These are phyloP conservation scores for Nasonia longicornis DNA, from an alignment of 1,140 invertebrate genomes.

Conservation along the genomic window DNA sequence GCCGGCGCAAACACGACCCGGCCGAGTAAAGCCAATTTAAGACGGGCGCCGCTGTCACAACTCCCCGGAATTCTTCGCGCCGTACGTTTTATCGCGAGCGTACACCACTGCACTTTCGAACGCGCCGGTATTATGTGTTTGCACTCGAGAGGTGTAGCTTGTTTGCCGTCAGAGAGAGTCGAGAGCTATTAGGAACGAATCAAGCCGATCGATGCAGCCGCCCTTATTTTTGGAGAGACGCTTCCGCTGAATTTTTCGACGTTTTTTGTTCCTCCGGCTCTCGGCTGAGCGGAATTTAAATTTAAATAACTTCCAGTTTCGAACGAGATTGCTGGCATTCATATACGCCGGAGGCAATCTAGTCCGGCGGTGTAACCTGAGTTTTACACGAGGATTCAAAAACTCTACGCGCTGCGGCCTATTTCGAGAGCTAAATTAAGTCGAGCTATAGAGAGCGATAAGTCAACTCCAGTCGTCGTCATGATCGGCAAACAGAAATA, in stretches of 20 bases:
- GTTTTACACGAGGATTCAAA: neutral
- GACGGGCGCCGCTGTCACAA: neutral
- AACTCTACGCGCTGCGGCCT: neutral
- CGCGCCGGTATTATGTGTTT: neutral
- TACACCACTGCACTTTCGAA: neutral
- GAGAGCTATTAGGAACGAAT: neutral
- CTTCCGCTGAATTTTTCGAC: neutral
- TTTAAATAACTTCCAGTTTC: neutral
- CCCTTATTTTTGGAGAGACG: neutral
- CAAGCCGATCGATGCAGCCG: neutral
- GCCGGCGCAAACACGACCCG: neutral
- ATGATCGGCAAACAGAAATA: neutral
- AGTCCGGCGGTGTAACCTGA: neutral
- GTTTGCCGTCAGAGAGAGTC: neutral
- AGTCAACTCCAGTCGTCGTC: no score
- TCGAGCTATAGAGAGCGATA: no score
- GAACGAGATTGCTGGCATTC: neutral
- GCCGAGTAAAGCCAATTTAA: constrained; percentile 24
- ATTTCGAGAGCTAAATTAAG: neutral
- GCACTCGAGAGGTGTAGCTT: neutral
- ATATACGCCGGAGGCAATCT: neutral
- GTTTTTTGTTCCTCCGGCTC: neutral
- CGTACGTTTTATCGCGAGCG: neutral
- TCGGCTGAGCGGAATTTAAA: neutral
- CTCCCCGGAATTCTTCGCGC: neutral